Evolutionary conservation across 2,113 vertebrate species (phyloP), one percentile per base, ranked within the genome.

Genomic region (Anoura caudifer): DNA sequence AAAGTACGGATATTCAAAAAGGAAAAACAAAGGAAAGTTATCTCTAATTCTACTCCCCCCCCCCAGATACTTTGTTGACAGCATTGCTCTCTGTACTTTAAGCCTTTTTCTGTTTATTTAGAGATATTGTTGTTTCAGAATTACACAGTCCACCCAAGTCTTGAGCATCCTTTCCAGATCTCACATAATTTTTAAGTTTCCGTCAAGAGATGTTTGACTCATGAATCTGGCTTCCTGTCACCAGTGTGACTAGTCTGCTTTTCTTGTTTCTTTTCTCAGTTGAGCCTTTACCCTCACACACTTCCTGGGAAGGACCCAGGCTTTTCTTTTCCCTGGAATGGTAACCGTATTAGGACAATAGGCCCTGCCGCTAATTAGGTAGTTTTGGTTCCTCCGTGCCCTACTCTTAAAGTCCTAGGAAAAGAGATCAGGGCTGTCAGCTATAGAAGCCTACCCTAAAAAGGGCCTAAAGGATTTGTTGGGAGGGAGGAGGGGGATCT

Each of bases 401-500:
- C 90, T 84, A 3, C 70, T 85, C 76, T 90, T 43, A 41, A 63
- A 67, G 41, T 80, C 61, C 76, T 80, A n/a, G 91, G 73, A 87
- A 80, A 33, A 89, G 63, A 69, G 84, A 92, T 77, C 45, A 16
- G 26, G 8, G 33, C 82, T 45, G 70, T 70, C 61, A 47, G 76
- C 90, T 91, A 31, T 79, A 93, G 96, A 95, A 93, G 69, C 84
- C 61, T 45, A 87, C 87, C 95, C 17, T 36, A 2, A 26, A 22
- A 76, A 61, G 54, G 96, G 83, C 61, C 43, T 19, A 75, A 54
- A 75, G 86, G 82, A 47, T 4, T 11, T 95, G 93, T 90, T 82
- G 76, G 93, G 96, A 97, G 97, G 97, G 98, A 96, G 92, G 87
- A 95, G 96, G 96, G 97, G 89, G 93, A 97, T 4, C 45, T 92